Evolutionary conservation across 2,797 vertebrate species (phyloP).

Genomic region (Hybognathus amarus): DNA sequence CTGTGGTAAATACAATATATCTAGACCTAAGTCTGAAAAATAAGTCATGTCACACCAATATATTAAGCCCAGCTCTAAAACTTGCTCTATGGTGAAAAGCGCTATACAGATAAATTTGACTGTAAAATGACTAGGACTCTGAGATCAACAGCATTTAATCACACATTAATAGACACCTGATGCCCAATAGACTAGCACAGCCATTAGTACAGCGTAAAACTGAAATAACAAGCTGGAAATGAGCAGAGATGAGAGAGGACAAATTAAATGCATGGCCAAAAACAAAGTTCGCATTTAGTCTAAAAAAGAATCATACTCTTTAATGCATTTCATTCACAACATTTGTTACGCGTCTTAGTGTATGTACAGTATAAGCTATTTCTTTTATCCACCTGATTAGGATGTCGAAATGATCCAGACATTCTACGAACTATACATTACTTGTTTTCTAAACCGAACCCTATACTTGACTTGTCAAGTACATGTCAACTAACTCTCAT

Average conservation of each 20-base stretch:
- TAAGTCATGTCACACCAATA: too few relatives aligned
- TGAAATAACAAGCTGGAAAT: neutral
- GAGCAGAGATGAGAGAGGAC: neutral
- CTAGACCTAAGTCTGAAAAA: neutral
- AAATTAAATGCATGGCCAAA: neutral
- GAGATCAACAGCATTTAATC: neutral
- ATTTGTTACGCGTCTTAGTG: neutral
- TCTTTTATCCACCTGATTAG: slow-evolving; percentile 50
- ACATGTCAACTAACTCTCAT: neutral
- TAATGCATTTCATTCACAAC: neutral
- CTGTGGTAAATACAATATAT: neutral
- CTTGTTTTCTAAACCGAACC: too few relatives aligned
- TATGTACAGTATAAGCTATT: slow-evolving; percentile 63
- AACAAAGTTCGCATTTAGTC: neutral
- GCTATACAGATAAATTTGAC: neutral
- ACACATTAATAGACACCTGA: neutral
- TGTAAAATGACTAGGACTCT: neutral
- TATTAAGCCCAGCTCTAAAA: neutral
- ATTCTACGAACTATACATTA: too few relatives aligned
- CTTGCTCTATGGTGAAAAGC: neutral
- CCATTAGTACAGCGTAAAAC: neutral
- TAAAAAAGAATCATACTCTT: neutral
- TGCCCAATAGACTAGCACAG: neutral
- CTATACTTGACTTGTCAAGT: too few relatives aligned
- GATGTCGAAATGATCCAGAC: too few relatives aligned